Conservation (phyloP, 1,140 invertebrate genomes). For the Panagrolaimus sp. region DNA sequence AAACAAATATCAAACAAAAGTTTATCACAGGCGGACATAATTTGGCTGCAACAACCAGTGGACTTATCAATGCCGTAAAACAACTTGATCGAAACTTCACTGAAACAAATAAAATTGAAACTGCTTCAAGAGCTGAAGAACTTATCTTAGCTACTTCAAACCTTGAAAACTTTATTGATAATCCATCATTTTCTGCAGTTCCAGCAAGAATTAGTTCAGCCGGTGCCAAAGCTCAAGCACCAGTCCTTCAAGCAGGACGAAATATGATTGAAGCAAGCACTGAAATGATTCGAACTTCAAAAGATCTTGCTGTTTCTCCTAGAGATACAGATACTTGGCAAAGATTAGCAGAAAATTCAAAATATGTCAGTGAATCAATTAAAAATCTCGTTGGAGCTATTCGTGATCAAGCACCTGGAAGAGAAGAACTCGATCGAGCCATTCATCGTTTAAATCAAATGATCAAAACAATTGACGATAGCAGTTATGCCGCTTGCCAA, state of each 20-base stretch:
- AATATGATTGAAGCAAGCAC: conserved; percentile 77
- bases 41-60: conserved; percentile 89
- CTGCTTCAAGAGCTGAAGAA: conserved; percentile 75
- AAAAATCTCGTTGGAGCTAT: conserved; percentile 69
- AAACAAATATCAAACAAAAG: conserved; percentile 77
- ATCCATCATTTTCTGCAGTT: conserved; percentile 82
- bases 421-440: conserved; percentile 81
- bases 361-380: conserved; percentile 89
- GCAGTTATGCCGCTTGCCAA: conserved; percentile 71
- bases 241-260: conserved; percentile 76
- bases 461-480: conserved; percentile 79
- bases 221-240: conserved; percentile 72
- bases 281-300: conserved; percentile 82
- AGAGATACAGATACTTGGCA: conserved; percentile 89
- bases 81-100: conserved; percentile 69
- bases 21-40: conserved; percentile 96
- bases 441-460: conserved; percentile 73
- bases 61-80: conserved; percentile 89
- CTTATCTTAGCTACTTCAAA: conserved; percentile 83
- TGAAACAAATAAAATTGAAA: conserved; percentile 74
- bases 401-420: conserved; percentile 87
- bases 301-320: conserved; percentile 78
- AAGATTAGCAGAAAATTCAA: conserved; percentile 81
- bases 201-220: conserved; percentile 79
- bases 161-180: conserved; percentile 83